Evolutionary conservation across 2,113 vertebrate species (phyloP).

Genomic region (Argyrosomus japonicus): DNA sequence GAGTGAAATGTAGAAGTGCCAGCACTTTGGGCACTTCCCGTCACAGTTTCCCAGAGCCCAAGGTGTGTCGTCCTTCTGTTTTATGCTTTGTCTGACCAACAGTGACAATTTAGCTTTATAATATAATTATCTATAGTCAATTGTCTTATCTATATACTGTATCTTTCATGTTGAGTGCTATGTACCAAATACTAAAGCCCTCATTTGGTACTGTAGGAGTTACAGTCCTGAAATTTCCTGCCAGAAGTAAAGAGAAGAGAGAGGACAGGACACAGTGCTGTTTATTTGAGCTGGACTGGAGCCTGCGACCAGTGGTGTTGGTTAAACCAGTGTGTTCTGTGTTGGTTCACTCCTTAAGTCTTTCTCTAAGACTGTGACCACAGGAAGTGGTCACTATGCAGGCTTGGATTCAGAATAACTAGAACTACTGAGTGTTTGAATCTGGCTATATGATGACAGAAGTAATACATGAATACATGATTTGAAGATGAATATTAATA

Average conservation of each 20-base stretch:
- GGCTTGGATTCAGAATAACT: constrained; percentile 8
- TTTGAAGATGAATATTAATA: constrained; percentile 23
- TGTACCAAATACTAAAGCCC: background rate
- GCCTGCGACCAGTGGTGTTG: background rate
- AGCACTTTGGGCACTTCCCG: too few species aligned
- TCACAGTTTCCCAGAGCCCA: background rate
- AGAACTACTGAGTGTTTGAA: background rate
- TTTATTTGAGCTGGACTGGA: constrained; percentile 15
- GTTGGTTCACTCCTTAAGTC: background rate
- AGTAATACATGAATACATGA: constrained; percentile 13
- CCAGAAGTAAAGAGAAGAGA: background rate
- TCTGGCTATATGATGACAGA: constrained; percentile 2
- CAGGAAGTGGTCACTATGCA: constrained; percentile 28
- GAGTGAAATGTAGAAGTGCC: too few species aligned
- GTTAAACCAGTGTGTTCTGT: constrained; percentile 21
- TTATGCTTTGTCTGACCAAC: background rate
- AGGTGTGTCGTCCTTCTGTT: too few species aligned
- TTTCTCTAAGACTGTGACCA: constrained; percentile 17
- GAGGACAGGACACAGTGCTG: background rate
- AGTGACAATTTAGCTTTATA: background rate
- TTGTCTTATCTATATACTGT: background rate
- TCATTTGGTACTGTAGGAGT: background rate
- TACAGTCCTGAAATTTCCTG: background rate
- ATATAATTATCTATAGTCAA: background rate
- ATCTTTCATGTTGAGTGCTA: background rate